These are phyloP conservation scores for Agrypnia vestita DNA, from an alignment of 1,140 invertebrate species.

Conservation along the genomic window DNA sequence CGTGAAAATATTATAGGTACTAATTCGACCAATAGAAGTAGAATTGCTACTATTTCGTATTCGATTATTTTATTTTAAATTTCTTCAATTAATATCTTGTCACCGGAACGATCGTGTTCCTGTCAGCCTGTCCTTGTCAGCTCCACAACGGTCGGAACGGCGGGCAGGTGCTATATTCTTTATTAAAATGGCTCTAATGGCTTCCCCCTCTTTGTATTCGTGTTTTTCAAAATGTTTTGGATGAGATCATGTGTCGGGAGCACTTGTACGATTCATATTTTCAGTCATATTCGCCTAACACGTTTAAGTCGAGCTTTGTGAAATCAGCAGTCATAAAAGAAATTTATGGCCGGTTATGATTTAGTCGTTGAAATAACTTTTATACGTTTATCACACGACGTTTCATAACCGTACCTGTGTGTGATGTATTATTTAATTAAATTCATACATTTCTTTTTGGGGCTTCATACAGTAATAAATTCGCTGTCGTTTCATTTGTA, in stretches of 20 bases:
- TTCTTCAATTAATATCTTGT: constrained; percentile 21
- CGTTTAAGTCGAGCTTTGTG: constrained; percentile 24
- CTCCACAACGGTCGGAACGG: not conserved
- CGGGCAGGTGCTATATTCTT: constrained; percentile 19
- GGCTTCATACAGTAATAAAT: constrained; percentile 30
- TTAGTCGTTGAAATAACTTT: constrained; percentile 44
- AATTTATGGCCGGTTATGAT: constrained; percentile 47
- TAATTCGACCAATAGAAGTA: too few species aligned
- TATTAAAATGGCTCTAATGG: constrained; percentile 27
- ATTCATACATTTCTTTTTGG: constrained; percentile 41
- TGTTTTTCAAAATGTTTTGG: not conserved
- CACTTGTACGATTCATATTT: constrained; percentile 25
- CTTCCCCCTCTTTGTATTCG: not conserved
- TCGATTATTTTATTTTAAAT: not conserved
- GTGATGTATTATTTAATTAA: constrained; percentile 44
- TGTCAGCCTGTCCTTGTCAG: not conserved
- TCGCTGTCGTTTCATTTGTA: too few species aligned
- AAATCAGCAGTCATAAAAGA: constrained; percentile 43
- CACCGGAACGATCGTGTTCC: not conserved
- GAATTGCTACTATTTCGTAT: too few species aligned
- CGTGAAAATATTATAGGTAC: too few species aligned
- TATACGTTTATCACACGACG: constrained; percentile 41
- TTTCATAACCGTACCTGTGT: constrained; percentile 34
- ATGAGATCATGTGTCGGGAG: constrained; percentile 19
- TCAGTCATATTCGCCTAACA: constrained; percentile 14